A percentile compares a stretch with the other conserved stretches of the same genome.
phyloP scores from a whole-genome alignment of 2,888 invertebrate species.

The Cephus runcator region DNA sequence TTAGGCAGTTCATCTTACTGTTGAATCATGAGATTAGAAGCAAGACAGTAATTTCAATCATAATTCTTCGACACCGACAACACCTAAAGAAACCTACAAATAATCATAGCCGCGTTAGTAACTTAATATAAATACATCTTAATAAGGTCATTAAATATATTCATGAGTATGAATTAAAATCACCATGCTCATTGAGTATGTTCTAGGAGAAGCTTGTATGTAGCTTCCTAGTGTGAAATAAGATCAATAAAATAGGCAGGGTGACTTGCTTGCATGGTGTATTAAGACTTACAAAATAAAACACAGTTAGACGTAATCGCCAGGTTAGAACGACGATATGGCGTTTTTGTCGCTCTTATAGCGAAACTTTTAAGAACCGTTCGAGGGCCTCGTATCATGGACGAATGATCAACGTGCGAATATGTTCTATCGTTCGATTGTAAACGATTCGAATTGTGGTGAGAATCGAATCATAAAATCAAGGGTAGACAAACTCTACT shows the following conservation, averaged over 20 bases:
- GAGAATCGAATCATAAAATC: constrained; percentile 43
- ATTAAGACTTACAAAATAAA: constrained; percentile 61
- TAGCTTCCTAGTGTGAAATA: not conserved
- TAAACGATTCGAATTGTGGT: constrained; percentile 52
- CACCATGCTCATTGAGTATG: not conserved
- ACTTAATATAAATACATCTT: not conserved
- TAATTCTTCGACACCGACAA: not conserved
- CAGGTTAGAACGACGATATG: constrained; percentile 16
- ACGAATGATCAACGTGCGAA: constrained; percentile 35
- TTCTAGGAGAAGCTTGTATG: not conserved
- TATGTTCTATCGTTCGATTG: constrained; percentile 37
- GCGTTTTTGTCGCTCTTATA: not conserved
- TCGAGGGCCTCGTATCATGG: not conserved
- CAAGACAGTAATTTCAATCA: not conserved
- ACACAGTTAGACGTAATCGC: constrained; percentile 47
- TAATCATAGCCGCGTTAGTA: not conserved
- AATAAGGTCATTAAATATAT: not conserved
- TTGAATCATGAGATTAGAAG: not conserved
- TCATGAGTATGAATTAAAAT: not conserved
- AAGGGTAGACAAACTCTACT: constrained; percentile 29
- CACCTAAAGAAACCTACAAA: constrained; percentile 4
- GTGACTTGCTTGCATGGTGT: constrained; percentile 53
- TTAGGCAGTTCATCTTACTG: constrained; percentile 6
- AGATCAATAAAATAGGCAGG: not conserved
- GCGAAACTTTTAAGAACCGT: not conserved